These are phyloP conservation scores for Zaprionus gabonicus DNA, from an alignment of 1,140 invertebrate genomes.

Conservation along the genomic window DNA sequence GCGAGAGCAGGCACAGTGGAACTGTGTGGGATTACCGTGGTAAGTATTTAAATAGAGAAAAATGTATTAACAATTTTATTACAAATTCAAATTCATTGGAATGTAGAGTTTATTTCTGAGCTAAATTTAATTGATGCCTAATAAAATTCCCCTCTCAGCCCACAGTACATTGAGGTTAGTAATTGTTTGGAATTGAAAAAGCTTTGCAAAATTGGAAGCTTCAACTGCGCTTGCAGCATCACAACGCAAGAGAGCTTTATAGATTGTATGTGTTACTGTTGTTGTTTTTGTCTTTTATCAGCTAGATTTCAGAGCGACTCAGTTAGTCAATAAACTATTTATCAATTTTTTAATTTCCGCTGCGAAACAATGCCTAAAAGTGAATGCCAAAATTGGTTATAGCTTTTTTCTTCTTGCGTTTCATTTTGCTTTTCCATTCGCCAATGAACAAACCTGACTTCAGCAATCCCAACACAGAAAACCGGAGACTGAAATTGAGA, in stretches of 20 bases:
- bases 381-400: slow-evolving; percentile 49
- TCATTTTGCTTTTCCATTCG: slow-evolving; percentile 44
- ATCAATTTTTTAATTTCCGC: slow-evolving; percentile 70
- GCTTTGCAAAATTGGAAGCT: background rate
- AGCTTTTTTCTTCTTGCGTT: slow-evolving; percentile 5
- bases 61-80: background rate
- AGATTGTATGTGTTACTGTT: background rate
- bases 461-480: background rate
- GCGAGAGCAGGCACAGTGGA: background rate
- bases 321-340: slow-evolving; percentile 65
- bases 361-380: slow-evolving; percentile 45
- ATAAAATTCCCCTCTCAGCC: background rate
- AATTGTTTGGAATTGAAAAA: background rate
- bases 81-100: background rate
- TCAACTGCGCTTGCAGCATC: slow-evolving; percentile 12
- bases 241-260: background rate
- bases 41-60: background rate
- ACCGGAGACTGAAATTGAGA: background rate
- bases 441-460: slow-evolving; percentile 27
- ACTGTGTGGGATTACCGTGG: slow-evolving; percentile 4
- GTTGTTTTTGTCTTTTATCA: background rate
- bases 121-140: background rate
- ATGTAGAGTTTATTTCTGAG: background rate
- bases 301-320: slow-evolving; percentile 1
- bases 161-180: background rate